Conservation (phyloP, 2,113 vertebrate species). For the Xiphorhynchus elegans region DNA sequence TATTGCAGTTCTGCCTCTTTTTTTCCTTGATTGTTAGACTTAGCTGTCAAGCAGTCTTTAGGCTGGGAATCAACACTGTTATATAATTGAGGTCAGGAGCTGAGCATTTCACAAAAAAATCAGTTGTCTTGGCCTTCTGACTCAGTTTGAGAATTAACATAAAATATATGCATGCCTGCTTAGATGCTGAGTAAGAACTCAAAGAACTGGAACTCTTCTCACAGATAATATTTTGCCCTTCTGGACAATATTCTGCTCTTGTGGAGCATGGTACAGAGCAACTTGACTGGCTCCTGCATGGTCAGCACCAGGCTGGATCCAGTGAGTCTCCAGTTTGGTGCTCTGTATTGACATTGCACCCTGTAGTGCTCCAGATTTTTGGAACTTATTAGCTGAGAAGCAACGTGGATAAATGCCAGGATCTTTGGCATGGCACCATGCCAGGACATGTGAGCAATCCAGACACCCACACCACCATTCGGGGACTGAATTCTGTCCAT, state of each 20-base stretch:
- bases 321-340: background rate
- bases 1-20: background rate
- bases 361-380: background rate
- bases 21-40: background rate
- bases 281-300: background rate
- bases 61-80: background rate
- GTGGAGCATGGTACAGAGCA: background rate
- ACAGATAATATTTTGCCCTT: background rate
- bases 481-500: background rate
- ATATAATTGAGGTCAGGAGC: background rate
- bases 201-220: background rate
- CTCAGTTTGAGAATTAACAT: background rate
- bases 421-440: background rate
- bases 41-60: background rate
- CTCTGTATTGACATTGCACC: background rate
- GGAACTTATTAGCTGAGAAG: background rate
- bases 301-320: background rate
- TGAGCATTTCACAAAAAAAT: background rate
- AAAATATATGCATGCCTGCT: background rate
- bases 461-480: background rate
- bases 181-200: background rate
- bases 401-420: accelerated
- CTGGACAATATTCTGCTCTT: background rate
- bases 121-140: background rate
- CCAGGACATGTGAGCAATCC: background rate